These are phyloP conservation scores for Propithecus coquereli DNA, from an alignment of 2,113 vertebrate species.

Conservation along the genomic window DNA sequence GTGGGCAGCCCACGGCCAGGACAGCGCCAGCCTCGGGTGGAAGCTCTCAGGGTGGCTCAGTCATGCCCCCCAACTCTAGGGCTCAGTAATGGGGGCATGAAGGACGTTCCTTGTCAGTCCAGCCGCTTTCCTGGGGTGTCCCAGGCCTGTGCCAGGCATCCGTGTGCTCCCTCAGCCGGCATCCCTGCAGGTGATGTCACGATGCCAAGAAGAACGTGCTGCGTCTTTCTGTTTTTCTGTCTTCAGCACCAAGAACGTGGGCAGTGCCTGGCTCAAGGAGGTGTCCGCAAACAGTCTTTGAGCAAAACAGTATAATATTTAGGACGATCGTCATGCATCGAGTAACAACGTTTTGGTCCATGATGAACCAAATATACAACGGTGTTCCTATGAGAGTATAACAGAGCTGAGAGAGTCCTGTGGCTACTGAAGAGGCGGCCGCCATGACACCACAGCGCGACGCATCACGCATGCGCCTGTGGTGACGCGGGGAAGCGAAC, in stretches of 20 bases:
- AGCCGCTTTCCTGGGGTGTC: neutral
- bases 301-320: neutral
- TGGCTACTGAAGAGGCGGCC: neutral
- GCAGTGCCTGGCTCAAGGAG: fast-evolving
- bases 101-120: fast-evolving
- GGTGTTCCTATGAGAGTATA: neutral
- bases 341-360: neutral
- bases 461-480: neutral
- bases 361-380: neutral
- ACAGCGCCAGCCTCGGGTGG: neutral
- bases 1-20: neutral
- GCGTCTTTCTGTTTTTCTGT: fast-evolving
- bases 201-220: fast-evolving
- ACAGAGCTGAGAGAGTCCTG: neutral
- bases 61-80: too few species aligned
- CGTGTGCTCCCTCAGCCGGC: fast-evolving
- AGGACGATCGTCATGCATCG: neutral
- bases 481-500: fast-evolving
- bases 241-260: fast-evolving
- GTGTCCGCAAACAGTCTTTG: neutral
- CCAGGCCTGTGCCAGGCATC: fast-evolving
- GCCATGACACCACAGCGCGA: neutral
- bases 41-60: neutral
- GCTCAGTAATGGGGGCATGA: neutral
- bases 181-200: fast-evolving